These are phyloP conservation scores for Mastomys natalensis DNA, from an alignment of 2,113 vertebrate species.

Conservation along the genomic window DNA sequence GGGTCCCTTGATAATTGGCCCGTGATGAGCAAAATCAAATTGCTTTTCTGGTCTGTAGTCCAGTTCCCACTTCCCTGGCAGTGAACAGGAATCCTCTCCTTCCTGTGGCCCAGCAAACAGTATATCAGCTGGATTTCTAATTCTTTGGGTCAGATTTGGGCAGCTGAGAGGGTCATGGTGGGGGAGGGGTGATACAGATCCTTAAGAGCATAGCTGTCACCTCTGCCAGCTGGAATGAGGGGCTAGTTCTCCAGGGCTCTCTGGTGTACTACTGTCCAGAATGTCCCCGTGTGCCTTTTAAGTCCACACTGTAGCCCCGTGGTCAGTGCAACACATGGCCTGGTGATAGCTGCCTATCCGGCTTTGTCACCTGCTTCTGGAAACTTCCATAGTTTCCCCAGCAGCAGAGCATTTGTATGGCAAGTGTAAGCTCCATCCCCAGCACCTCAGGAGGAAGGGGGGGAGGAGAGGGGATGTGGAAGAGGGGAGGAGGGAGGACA, in stretches of 20 bases:
- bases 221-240: background rate
- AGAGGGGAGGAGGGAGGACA: too few species aligned
- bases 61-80: too few species aligned
- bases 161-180: background rate
- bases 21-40: rapidly evolving
- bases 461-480: background rate
- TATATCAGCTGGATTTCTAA: background rate
- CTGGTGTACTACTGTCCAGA: background rate
- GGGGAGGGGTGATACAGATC: background rate
- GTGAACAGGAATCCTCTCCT: background rate
- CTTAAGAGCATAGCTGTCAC: background rate
- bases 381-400: background rate
- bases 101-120: background rate
- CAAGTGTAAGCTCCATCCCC: background rate
- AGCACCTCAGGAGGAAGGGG: background rate
- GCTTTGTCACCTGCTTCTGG: background rate
- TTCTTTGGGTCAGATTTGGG: background rate
- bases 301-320: background rate
- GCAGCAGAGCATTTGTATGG: background rate
- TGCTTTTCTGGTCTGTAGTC: background rate
- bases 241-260: background rate
- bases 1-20: background rate
- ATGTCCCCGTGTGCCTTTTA: background rate
- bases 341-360: background rate
- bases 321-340: background rate